Evolutionary conservation across 2,888 invertebrate species (phyloP).

Genomic region (Helicoverpa assulta): DNA sequence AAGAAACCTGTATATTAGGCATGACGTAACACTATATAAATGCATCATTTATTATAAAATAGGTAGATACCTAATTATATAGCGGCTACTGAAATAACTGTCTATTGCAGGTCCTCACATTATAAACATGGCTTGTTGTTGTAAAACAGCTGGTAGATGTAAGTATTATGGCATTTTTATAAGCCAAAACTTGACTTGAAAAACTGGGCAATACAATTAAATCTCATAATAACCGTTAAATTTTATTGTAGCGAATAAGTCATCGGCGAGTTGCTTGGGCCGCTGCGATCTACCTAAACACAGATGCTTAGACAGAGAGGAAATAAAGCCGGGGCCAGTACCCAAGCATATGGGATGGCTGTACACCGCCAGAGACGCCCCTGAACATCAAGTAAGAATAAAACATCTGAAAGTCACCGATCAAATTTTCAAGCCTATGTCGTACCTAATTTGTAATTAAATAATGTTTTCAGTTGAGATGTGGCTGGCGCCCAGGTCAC

Average conservation of each 20-base stretch:
- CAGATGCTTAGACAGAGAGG: slow-evolving; percentile 78
- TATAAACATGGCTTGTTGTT: slow-evolving; percentile 64
- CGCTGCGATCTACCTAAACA: slow-evolving; percentile 85
- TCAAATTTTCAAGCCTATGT: background rate
- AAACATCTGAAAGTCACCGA: background rate
- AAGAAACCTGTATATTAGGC: no score
- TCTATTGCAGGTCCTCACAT: slow-evolving; percentile 32
- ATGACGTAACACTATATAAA: background rate
- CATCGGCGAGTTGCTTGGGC: slow-evolving; percentile 81
- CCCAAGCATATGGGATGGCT: slow-evolving; percentile 87
- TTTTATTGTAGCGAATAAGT: slow-evolving; percentile 72
- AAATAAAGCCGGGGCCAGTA: slow-evolving; percentile 80
- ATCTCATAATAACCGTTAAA: background rate
- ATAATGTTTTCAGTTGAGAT: slow-evolving; percentile 76
- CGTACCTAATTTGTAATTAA: background rate
- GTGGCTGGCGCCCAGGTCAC: slow-evolving; percentile 88
- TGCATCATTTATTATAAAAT: no score
- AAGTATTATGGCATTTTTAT: slow-evolving; percentile 18
- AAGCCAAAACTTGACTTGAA: background rate
- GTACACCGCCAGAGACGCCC: slow-evolving; percentile 83
- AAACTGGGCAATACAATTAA: background rate
- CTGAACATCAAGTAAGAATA: slow-evolving; percentile 80
- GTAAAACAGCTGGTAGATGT: slow-evolving; percentile 56
- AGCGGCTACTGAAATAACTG: background rate
- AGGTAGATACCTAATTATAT: background rate